A percentile compares a stretch with the other conserved stretches of the same genome.
phyloP scores from a whole-genome alignment of 2,797 vertebrate species.

The Gymnoscopelus braueri region DNA sequence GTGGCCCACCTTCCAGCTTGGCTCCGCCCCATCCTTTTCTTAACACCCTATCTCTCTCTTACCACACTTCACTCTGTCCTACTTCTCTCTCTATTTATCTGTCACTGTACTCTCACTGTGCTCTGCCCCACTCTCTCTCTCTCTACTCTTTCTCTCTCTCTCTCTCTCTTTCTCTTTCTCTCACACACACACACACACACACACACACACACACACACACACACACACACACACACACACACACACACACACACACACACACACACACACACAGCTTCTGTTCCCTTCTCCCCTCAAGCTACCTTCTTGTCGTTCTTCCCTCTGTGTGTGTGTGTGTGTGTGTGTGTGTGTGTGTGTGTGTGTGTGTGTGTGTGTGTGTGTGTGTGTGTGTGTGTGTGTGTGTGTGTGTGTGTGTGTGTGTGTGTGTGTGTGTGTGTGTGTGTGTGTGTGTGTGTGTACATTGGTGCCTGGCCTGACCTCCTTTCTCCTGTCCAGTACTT shows the following conservation, averaged over 20 bases:
- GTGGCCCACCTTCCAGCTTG: constrained; percentile 57
- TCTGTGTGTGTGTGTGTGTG: constrained; percentile 30
- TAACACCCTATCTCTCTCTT: constrained; percentile 47
- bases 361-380: constrained; percentile 35
- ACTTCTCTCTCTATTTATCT: constrained; percentile 59
- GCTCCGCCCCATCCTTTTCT: constrained; percentile 70
- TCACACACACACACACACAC: background rate
- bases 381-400: constrained; percentile 29
- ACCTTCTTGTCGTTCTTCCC: constrained; percentile 39
- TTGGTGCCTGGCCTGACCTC: constrained; percentile 28
- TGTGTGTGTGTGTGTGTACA: constrained; percentile 17
- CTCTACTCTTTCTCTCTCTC: background rate
- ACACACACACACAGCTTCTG: constrained; percentile 24
- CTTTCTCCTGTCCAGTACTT: constrained; percentile 27
- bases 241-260: background rate
- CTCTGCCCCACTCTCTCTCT: constrained; percentile 2
- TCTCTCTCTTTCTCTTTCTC: constrained; percentile 15
- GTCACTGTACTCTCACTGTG: constrained; percentile 56
- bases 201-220: too few relatives aligned
- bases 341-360: constrained; percentile 33
- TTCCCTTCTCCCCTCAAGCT: constrained; percentile 42
- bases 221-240: background rate
- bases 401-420: constrained; percentile 27
- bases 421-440: constrained; percentile 14
- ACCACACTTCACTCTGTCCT: constrained; percentile 67